A percentile compares a stretch with the other conserved stretches of the same genome.
Conservation (phyloP, 2,888 invertebrate species). For the Perizoma affinitatum region DNA sequence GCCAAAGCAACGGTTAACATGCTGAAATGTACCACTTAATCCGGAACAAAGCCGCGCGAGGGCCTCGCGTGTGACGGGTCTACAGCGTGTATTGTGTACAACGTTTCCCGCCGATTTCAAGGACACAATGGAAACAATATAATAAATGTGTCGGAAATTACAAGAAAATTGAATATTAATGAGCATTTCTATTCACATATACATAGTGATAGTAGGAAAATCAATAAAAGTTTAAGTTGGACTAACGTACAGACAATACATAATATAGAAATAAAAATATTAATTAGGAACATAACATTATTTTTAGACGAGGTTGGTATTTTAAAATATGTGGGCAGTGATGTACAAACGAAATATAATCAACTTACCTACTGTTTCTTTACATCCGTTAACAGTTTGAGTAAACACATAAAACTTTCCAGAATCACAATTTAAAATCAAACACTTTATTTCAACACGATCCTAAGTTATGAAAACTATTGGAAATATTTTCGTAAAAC, state of each 20-base stretch:
- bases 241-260: neutral
- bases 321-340: no score
- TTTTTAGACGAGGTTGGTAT: no score
- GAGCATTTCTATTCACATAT: conserved; percentile 34
- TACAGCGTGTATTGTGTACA: conserved; percentile 36
- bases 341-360: neutral
- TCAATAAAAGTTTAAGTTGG: no score
- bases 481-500: conserved; percentile 21
- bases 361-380: conserved; percentile 10
- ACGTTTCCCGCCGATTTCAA: conserved; percentile 45
- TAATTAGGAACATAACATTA: neutral
- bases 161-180: conserved; percentile 48
- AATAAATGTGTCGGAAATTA: conserved; percentile 50
- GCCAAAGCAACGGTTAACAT: conserved; percentile 35
- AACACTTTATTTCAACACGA: conserved; percentile 5
- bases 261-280: neutral
- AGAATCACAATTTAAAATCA: conserved; percentile 1
- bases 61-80: conserved; percentile 54
- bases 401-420: conserved; percentile 4
- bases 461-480: conserved; percentile 3
- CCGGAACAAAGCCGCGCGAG: conserved; percentile 47
- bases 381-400: conserved; percentile 12
- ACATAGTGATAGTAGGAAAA: neutral
- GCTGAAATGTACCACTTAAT: conserved; percentile 51
- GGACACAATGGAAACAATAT: conserved; percentile 52